A percentile compares a stretch with the other conserved stretches of the same genome.
These are phyloP conservation scores for Trichopoda pennipes DNA, from an alignment of 2,888 invertebrate genomes.

Conservation along the genomic window DNA sequence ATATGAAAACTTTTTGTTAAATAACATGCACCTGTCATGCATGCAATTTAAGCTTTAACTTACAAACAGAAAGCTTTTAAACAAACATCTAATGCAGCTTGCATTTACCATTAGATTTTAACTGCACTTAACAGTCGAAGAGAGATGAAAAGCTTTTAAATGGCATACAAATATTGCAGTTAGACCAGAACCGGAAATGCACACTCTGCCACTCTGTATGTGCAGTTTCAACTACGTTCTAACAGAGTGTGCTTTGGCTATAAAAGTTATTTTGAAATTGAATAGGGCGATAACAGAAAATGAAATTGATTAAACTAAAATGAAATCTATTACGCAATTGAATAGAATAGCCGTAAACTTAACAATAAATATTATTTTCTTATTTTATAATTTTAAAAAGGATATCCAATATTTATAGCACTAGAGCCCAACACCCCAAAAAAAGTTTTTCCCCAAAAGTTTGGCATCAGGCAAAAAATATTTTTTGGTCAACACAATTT, in stretches of 20 bases:
- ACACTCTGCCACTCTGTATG: conserved; percentile 4
- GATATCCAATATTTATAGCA: conserved; percentile 23
- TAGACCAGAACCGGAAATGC: conserved; percentile 40
- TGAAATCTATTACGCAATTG: conserved; percentile 21
- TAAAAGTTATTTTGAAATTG: neutral
- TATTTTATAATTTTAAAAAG: neutral
- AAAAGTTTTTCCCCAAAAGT: conserved; percentile 11
- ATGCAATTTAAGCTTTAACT: conserved; percentile 41
- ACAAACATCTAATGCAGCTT: conserved; percentile 54
- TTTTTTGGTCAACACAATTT: conserved; percentile 47
- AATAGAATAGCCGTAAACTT: neutral
- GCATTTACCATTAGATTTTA: conserved; percentile 33
- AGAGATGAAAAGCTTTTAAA: conserved; percentile 27
- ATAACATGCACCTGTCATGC: conserved; percentile 25
- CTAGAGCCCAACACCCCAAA: conserved; percentile 18
- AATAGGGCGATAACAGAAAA: neutral
- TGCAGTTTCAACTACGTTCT: neutral
- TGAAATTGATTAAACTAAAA: neutral
- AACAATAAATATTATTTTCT: neutral
- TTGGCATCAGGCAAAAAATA: neutral
- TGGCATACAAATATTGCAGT: conserved; percentile 4
- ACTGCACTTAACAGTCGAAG: conserved; percentile 28
- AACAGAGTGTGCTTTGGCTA: conserved; percentile 29
- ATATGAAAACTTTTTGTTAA: conserved; percentile 3
- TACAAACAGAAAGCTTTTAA: conserved; percentile 31